These are phyloP conservation scores for Tachina fera DNA, from an alignment of 2,888 invertebrate species.

Conservation along the genomic window DNA sequence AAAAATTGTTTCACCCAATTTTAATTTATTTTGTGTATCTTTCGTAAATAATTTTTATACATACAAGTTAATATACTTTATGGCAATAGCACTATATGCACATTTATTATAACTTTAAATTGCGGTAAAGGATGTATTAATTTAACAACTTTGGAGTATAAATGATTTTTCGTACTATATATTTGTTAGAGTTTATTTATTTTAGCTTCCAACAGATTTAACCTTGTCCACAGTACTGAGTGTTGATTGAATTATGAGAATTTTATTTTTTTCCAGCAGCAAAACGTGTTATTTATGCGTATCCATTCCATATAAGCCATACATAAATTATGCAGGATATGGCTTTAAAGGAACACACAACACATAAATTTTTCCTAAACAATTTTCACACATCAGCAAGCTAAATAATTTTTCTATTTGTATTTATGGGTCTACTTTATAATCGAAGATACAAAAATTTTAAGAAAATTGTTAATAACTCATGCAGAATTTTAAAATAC, in stretches of 20 bases:
- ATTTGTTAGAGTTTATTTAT: background rate
- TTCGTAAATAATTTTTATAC: too few species aligned
- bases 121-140: background rate
- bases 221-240: background rate
- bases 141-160: background rate
- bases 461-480: constrained; percentile 51
- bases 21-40: too few species aligned
- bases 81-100: background rate
- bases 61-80: too few species aligned
- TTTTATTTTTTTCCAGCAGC: background rate
- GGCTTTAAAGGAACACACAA: background rate
- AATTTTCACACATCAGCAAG: constrained; percentile 23
- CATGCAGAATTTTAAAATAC: constrained; percentile 57
- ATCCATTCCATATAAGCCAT: background rate
- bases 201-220: background rate
- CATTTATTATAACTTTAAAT: background rate
- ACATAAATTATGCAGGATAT: background rate
- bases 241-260: constrained; percentile 3
- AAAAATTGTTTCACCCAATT: too few species aligned
- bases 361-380: background rate
- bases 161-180: too few species aligned
- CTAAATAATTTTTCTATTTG: constrained; percentile 15
- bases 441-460: constrained; percentile 3
- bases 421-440: background rate
- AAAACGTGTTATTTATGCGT: background rate